phyloP scores from a whole-genome alignment of 2,888 invertebrate genomes.

The Tuta absoluta region DNA sequence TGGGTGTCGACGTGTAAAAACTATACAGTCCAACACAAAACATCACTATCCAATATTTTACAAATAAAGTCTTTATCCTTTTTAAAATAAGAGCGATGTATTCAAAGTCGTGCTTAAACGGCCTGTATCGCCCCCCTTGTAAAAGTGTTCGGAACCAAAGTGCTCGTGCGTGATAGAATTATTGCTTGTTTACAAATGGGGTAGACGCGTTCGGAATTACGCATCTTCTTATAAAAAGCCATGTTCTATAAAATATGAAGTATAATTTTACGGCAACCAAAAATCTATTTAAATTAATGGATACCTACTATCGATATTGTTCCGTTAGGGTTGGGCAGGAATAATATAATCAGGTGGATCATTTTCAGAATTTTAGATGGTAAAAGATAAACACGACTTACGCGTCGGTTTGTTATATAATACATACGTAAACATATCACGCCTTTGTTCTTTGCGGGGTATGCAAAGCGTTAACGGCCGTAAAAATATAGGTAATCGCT shows the following conservation, averaged over 20 bases:
- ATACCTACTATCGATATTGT: too few species aligned
- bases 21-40: not conserved
- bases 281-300: too few species aligned
- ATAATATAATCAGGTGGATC: too few species aligned
- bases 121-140: slow-evolving; percentile 1
- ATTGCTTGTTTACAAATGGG: slow-evolving; percentile 42
- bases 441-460: too few species aligned
- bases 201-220: slow-evolving; percentile 24
- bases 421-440: too few species aligned
- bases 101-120: too few species aligned
- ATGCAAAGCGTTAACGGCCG: too few species aligned
- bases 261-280: not conserved
- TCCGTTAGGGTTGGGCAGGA: too few species aligned
- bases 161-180: slow-evolving; percentile 49
- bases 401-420: too few species aligned
- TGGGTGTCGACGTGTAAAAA: slow-evolving; percentile 5
- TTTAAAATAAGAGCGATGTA: not conserved
- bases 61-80: not conserved
- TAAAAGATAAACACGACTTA: too few species aligned
- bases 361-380: too few species aligned
- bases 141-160: slow-evolving; percentile 29
- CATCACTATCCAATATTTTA: not conserved
- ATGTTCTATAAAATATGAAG: not conserved
- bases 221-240: slow-evolving; percentile 5
- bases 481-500: too few species aligned